Conservation (phyloP, 2,113 vertebrate species). For the Prionailurus viverrinus region DNA sequence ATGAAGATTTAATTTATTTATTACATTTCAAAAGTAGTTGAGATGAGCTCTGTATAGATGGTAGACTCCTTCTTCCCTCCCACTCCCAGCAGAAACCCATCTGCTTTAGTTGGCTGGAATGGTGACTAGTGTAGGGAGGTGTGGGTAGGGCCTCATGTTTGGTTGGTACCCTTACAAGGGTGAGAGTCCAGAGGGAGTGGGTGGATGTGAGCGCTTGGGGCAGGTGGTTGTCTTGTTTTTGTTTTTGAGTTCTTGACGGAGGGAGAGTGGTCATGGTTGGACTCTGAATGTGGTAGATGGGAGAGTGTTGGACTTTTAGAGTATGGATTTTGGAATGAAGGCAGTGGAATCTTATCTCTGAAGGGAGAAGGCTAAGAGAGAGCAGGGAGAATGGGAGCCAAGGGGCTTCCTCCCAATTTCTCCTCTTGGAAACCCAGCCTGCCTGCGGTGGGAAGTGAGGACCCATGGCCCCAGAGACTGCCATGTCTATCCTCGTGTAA, state of each 20-base stretch:
- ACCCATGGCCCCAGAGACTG: background rate
- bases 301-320: background rate
- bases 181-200: background rate
- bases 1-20: background rate
- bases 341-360: background rate
- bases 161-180: background rate
- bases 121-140: too few species aligned
- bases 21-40: slow-evolving; percentile 2
- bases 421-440: background rate
- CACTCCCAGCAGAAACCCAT: background rate
- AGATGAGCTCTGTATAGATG: background rate
- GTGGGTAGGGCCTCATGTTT: background rate
- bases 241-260: background rate
- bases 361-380: background rate
- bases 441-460: background rate
- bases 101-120: background rate
- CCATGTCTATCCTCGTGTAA: background rate
- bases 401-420: background rate
- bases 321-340: background rate
- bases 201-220: background rate
- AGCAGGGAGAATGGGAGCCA: background rate
- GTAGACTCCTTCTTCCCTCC: background rate
- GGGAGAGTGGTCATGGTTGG: background rate
- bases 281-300: background rate
- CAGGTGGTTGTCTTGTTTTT: background rate